A percentile compares a stretch with the other conserved stretches of the same genome.
phyloP scores from a whole-genome alignment of 2,797 vertebrate species.

The Agapornis canus region DNA sequence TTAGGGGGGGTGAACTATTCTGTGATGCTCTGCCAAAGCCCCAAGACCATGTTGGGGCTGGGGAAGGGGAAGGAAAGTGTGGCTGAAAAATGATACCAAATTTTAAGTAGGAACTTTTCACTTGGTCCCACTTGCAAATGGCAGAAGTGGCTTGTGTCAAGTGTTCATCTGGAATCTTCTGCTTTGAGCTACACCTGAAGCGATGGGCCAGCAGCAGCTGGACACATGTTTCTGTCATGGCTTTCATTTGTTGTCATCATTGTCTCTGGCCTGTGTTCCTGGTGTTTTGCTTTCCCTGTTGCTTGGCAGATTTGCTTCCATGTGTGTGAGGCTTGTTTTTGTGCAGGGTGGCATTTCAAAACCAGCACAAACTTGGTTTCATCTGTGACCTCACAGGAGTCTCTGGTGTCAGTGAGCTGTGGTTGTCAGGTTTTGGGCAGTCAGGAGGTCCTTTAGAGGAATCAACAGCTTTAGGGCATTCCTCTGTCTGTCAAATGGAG shows the following conservation, averaged over 20 bases:
- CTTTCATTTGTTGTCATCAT: background rate
- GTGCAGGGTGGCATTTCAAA: background rate
- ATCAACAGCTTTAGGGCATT: background rate
- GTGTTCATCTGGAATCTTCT: background rate
- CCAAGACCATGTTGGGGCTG: background rate
- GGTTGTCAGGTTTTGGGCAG: background rate
- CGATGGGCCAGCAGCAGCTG: background rate
- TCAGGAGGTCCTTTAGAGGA: background rate
- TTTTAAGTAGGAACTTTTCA: conserved; percentile 6
- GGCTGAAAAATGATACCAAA: conserved; percentile 9
- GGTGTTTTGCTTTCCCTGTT: conserved; percentile 4
- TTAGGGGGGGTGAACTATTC: background rate
- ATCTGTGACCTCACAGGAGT: background rate
- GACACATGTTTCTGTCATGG: conserved; percentile 18
- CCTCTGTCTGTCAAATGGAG: background rate
- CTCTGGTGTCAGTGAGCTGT: background rate
- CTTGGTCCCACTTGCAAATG: background rate
- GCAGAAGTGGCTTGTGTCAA: conserved; percentile 31
- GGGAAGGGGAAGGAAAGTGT: conserved; percentile 1
- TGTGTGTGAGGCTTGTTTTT: background rate
- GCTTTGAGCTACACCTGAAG: background rate
- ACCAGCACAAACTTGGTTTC: background rate
- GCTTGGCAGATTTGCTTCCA: background rate
- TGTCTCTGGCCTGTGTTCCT: conserved; percentile 14
- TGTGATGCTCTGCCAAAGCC: background rate